Evolutionary conservation across 2,888 invertebrate species (phyloP).

Genomic region (Hesperia comma): DNA sequence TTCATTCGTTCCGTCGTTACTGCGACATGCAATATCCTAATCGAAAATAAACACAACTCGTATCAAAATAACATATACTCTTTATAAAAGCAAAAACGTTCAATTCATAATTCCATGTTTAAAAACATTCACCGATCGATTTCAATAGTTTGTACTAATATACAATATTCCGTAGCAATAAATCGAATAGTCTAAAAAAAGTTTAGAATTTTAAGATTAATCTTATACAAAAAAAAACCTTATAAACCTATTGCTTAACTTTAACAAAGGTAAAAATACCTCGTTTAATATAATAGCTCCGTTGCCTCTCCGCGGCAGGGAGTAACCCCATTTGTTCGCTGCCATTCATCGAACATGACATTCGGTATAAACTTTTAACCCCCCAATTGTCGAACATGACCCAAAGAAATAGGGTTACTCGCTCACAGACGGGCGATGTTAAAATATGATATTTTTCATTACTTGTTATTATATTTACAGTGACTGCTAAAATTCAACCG

Average conservation of each 20-base stretch:
- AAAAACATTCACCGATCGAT: constrained; percentile 33
- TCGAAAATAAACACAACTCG: constrained; percentile 60
- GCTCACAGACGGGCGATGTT: constrained; percentile 47
- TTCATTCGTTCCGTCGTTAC: constrained; percentile 44
- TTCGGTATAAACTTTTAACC: too few species aligned
- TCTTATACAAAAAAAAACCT: constrained; percentile 60
- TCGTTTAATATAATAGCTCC: constrained; percentile 46
- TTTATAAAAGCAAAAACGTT: constrained; percentile 62
- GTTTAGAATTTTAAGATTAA: constrained; percentile 64
- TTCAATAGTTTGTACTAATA: constrained; percentile 79
- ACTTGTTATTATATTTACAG: constrained; percentile 64
- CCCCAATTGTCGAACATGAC: neutral
- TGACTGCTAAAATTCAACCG: constrained; percentile 47
- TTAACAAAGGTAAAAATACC: constrained; percentile 56
- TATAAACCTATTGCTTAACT: constrained; percentile 61
- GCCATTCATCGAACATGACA: constrained; percentile 5
- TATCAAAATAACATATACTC: constrained; percentile 76
- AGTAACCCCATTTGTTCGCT: constrained; percentile 53
- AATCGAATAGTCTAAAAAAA: constrained; percentile 59
- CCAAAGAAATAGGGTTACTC: constrained; percentile 44
- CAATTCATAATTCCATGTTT: constrained; percentile 49
- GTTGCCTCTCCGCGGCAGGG: constrained; percentile 45
- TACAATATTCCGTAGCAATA: constrained; percentile 69
- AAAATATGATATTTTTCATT: constrained; percentile 54
- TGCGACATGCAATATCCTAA: constrained; percentile 47